Base-by-base conservation (phyloP, 1,140 invertebrate genomes). In the Pygmarrhopalites habei region DNA sequence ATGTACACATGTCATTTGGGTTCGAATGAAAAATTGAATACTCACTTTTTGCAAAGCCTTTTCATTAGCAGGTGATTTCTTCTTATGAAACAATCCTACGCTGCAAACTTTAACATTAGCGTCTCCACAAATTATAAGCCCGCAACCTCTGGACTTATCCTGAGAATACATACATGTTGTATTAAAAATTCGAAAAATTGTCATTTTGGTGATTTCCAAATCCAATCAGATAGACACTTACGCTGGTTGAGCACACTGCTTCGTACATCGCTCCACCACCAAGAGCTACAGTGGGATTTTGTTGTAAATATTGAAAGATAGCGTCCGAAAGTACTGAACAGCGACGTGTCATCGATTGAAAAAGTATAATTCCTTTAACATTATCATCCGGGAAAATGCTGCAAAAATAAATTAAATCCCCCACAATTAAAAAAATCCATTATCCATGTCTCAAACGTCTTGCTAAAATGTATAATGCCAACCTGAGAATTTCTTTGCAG, bases 201-300 rank as follows among this genome's bases (percentile, higher is more conserved):
- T n/a, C n/a, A 39, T 56, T 39, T 41, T 35, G 5, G 14, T 61
- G n/a, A n/a, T n/a, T n/a, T n/a, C n/a, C n/a, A n/a, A n/a, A n/a
- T n/a, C n/a, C n/a, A n/a, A n/a, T n/a, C n/a, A n/a, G n/a, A n/a
- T n/a, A n/a, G n/a, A n/a, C n/a, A n/a, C n/a, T n/a, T n/a, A n/a
- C n/a, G n/a, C n/a, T n/a, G n/a, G 7, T 49, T 10, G 7, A 7
- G 19, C 10, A 35, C 15, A 64, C 25, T 2, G 46, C 30, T 63
- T 57, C 51, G 26, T 41, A 44, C 32, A 53, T 51, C 4, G 51
- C 60, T 7, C 71, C 71, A n/a, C 73, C 74, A 32, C 73, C 74
- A 58, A 74, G 23, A 12, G 73, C 73, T 19, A 74, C n/a, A 44
- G 70, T 65, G 39, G 67, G 32, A 49, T 73, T 58, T 58, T 73